These are phyloP conservation scores for Rana temporaria DNA, from an alignment of 2,113 vertebrate genomes.

Conservation along the genomic window DNA sequence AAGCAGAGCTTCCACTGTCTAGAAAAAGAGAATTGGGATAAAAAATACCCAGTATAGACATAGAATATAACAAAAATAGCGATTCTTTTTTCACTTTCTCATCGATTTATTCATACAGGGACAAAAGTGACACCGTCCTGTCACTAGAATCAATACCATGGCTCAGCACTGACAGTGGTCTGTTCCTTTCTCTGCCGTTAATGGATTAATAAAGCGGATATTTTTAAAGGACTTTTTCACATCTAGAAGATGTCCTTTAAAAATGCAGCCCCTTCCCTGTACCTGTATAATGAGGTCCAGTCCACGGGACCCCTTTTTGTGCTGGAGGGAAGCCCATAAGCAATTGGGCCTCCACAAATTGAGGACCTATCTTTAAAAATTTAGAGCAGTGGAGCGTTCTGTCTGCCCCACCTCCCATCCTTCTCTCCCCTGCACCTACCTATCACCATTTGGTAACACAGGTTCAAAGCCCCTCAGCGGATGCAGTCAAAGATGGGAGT, in stretches of 20 bases:
- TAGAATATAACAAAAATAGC: conserved; percentile 61
- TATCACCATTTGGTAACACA: neutral
- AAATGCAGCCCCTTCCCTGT: conserved; percentile 6
- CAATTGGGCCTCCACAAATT: conserved; percentile 20
- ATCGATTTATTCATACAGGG: conserved; percentile 58
- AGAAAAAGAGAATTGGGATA: conserved; percentile 74
- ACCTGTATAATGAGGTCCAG: conserved; percentile 8
- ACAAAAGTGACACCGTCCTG: conserved; percentile 55
- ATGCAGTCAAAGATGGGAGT: neutral
- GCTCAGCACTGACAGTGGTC: too few species aligned
- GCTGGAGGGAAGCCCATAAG: conserved; percentile 1
- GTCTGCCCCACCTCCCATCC: neutral
- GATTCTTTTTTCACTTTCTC: conserved; percentile 46
- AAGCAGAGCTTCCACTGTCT: conserved; percentile 70
- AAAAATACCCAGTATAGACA: conserved; percentile 68
- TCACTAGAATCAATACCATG: too few species aligned
- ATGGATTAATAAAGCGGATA: too few species aligned
- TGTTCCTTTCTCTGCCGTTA: too few species aligned
- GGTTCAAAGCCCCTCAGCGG: neutral
- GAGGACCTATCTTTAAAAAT: neutral
- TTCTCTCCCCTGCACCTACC: too few species aligned
- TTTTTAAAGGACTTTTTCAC: conserved; percentile 3
- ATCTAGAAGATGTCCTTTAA: neutral
- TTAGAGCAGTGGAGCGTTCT: neutral
- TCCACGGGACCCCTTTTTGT: neutral